Conservation (phyloP, 2,888 invertebrate genomes). For the Marasmarcha lunaedactyla region DNA sequence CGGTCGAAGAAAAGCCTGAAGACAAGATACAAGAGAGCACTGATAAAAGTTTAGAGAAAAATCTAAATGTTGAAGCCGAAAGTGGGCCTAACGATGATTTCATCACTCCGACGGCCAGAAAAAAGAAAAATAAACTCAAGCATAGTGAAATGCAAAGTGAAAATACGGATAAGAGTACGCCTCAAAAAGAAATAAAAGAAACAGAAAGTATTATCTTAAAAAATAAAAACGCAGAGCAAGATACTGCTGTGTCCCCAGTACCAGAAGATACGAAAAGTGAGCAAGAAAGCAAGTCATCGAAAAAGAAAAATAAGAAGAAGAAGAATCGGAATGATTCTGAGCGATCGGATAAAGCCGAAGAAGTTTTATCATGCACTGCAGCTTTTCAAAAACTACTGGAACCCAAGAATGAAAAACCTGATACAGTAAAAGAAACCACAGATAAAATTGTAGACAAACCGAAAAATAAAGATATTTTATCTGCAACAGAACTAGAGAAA, state of each 20-base stretch:
- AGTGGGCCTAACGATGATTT: constrained; percentile 5
- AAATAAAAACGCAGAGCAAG: neutral
- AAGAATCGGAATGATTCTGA: constrained; percentile 49
- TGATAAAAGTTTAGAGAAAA: neutral
- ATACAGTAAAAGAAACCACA: constrained; percentile 7
- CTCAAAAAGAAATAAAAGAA: neutral
- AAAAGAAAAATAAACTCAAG: constrained; percentile 51
- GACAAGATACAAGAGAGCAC: neutral
- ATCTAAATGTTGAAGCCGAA: neutral
- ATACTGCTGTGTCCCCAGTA: constrained; percentile 3
- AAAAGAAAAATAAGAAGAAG: constrained; percentile 51
- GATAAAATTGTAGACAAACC: constrained; percentile 2
- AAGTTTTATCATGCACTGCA: constrained; percentile 30
- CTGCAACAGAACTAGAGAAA: neutral
- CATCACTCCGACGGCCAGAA: constrained; percentile 33
- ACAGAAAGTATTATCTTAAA: neutral
- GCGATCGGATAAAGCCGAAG: constrained; percentile 38
- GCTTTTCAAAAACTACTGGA: constrained; percentile 37
- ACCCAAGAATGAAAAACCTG: constrained; percentile 19
- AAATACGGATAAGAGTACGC: constrained; percentile 12
- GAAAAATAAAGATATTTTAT: neutral
- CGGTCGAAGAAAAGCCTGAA: constrained; percentile 6
- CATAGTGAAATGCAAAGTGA: constrained; percentile 21
- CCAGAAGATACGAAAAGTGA: constrained; percentile 15
- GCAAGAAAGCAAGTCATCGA: constrained; percentile 22